Evolutionary conservation across 1,140 invertebrate species (phyloP).

Genomic region (Tetragonula clypearis): DNA sequence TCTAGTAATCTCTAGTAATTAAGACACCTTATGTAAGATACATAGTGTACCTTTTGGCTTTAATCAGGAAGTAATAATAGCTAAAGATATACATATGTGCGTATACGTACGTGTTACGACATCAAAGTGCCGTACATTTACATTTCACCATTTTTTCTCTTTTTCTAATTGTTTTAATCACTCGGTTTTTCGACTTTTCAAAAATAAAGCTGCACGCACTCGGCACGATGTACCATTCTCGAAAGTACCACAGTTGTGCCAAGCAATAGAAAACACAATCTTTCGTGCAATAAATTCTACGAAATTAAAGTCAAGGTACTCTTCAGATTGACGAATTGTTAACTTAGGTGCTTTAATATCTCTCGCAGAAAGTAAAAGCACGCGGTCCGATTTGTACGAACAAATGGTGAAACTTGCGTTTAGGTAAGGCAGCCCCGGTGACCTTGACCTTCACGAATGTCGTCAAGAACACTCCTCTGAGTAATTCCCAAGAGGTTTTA

Average conservation of each 20-base stretch:
- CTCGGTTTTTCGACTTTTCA: background rate
- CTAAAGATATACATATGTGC: background rate
- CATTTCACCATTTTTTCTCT: background rate
- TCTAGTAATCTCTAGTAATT: background rate
- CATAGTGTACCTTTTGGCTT: background rate
- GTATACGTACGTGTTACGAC: background rate
- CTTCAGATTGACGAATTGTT: background rate
- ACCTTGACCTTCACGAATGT: no score
- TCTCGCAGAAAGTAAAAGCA: no score
- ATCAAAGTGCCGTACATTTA: background rate
- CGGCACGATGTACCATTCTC: no score
- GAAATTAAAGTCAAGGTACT: background rate
- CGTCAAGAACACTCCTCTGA: no score
- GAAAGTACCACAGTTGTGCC: no score
- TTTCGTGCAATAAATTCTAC: background rate
- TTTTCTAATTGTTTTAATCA: background rate
- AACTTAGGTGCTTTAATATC: no score
- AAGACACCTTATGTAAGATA: slow-evolving; percentile 18
- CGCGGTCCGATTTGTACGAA: no score
- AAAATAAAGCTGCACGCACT: no score
- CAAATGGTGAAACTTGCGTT: no score
- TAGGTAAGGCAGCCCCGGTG: no score
- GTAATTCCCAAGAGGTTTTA: no score
- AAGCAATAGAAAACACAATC: background rate
- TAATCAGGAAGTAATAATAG: slow-evolving; percentile 16